Percentiles rank a stretch among this genome's conserved stretches.
Conservation (phyloP, 2,113 vertebrate species). For the Galemys pyrenaicus region DNA sequence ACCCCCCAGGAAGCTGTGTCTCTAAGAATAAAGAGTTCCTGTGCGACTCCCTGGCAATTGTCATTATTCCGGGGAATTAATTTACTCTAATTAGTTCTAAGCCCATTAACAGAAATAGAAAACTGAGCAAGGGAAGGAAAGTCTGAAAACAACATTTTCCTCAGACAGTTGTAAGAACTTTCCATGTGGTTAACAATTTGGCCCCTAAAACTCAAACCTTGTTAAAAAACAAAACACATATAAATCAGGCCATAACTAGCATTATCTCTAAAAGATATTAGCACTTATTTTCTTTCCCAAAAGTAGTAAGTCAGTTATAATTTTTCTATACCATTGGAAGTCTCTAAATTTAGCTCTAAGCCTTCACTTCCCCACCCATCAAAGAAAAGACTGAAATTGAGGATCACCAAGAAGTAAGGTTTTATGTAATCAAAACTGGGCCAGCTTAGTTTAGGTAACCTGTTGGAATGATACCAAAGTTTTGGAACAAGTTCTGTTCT, state of each 20-base stretch:
- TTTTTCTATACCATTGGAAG: background rate
- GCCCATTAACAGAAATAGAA: conserved; percentile 77
- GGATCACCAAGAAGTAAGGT: background rate
- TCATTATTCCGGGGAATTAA: conserved; percentile 85
- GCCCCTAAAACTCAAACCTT: conserved; percentile 61
- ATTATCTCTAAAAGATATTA: conserved; percentile 36
- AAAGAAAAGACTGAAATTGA: background rate
- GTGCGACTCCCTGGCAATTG: conserved; percentile 76
- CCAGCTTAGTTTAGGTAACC: background rate
- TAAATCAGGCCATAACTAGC: background rate
- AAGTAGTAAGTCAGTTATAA: conserved; percentile 50
- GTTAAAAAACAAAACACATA: conserved; percentile 31
- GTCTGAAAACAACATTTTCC: conserved; percentile 61
- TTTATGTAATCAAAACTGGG: background rate
- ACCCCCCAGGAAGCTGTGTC: conserved; percentile 75
- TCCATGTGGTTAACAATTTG: conserved; percentile 59
- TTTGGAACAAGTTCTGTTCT: background rate
- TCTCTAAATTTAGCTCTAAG: background rate
- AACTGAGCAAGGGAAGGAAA: conserved; percentile 67
- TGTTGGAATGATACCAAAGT: background rate
- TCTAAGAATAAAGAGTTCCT: conserved; percentile 79
- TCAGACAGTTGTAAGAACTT: conserved; percentile 47
- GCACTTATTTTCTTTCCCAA: background rate
- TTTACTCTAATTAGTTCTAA: conserved; percentile 83
- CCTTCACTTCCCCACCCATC: background rate